A percentile compares a stretch with the other conserved stretches of the same genome.
Evolutionary conservation across 2,113 vertebrate species (phyloP).

Genomic region (Thalassarche chlororhynchos): DNA sequence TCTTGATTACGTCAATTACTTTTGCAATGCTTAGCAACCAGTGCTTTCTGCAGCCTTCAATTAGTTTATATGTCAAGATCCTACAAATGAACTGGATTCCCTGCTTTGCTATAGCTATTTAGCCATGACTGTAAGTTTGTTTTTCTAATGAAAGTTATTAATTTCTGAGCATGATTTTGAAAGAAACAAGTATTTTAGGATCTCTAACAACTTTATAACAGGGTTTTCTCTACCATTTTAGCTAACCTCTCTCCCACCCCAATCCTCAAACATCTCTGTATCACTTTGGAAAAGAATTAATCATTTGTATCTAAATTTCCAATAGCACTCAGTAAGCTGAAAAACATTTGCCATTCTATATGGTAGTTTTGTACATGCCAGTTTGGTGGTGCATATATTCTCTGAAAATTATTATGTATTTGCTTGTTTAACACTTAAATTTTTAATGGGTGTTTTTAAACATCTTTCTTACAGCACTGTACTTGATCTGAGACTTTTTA

Average conservation of each 20-base stretch:
- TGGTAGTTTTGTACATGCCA: not conserved
- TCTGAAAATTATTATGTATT: not conserved
- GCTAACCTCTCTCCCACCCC: not conserved
- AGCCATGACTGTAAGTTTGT: not conserved
- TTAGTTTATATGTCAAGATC: not conserved
- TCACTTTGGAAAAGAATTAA: not conserved
- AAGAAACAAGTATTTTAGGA: not conserved
- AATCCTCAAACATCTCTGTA: not conserved
- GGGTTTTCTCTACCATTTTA: not conserved
- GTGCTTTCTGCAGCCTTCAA: not conserved
- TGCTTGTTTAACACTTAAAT: not conserved
- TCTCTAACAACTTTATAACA: not conserved
- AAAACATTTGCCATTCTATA: not conserved
- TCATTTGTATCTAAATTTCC: not conserved
- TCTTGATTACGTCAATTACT: not conserved
- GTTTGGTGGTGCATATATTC: not conserved
- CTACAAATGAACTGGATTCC: not conserved
- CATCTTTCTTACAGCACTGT: not conserved
- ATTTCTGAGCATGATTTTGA: not conserved
- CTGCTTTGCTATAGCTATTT: not conserved
- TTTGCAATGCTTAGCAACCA: not conserved
- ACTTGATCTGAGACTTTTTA: not conserved
- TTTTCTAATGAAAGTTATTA: not conserved
- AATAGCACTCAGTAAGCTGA: not conserved
- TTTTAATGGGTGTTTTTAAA: not conserved